These are phyloP conservation scores for Cantharis rufa DNA, from an alignment of 2,888 invertebrate genomes.

Conservation along the genomic window DNA sequence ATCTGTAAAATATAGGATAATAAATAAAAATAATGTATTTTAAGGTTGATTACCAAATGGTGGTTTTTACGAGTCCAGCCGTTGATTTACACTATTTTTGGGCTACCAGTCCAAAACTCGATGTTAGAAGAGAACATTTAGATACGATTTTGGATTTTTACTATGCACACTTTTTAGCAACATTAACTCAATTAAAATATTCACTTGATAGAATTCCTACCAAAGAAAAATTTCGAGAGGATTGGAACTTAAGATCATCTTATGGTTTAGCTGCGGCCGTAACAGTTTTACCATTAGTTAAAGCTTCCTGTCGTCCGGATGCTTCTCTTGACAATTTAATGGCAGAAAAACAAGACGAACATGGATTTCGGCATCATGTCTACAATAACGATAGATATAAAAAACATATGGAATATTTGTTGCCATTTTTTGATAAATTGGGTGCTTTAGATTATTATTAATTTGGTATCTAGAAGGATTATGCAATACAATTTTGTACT, in stretches of 20 bases:
- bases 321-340: slow-evolving; percentile 48
- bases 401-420: slow-evolving; percentile 43
- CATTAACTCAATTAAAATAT: slow-evolving; percentile 43
- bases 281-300: slow-evolving; percentile 47
- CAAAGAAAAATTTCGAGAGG: slow-evolving; percentile 43
- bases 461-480: no score
- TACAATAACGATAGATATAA: slow-evolving; percentile 47
- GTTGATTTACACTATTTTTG: slow-evolving; percentile 57
- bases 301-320: slow-evolving; percentile 43
- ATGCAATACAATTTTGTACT: no score
- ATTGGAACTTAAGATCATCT: slow-evolving; percentile 45
- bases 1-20: not conserved
- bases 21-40: slow-evolving; percentile 3
- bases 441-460: slow-evolving; percentile 38
- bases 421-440: slow-evolving; percentile 47
- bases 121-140: slow-evolving; percentile 43
- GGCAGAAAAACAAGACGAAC: slow-evolving; percentile 37
- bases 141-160: slow-evolving; percentile 47
- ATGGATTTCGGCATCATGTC: slow-evolving; percentile 46
- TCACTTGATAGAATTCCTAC: slow-evolving; percentile 46
- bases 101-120: slow-evolving; percentile 51
- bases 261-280: slow-evolving; percentile 47
- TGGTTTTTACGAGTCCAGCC: slow-evolving; percentile 53
- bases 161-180: slow-evolving; percentile 43
- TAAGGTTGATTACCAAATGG: slow-evolving; percentile 58